Conservation (phyloP, 2,797 vertebrate genomes). For the Sarcoramphus papa region DNA sequence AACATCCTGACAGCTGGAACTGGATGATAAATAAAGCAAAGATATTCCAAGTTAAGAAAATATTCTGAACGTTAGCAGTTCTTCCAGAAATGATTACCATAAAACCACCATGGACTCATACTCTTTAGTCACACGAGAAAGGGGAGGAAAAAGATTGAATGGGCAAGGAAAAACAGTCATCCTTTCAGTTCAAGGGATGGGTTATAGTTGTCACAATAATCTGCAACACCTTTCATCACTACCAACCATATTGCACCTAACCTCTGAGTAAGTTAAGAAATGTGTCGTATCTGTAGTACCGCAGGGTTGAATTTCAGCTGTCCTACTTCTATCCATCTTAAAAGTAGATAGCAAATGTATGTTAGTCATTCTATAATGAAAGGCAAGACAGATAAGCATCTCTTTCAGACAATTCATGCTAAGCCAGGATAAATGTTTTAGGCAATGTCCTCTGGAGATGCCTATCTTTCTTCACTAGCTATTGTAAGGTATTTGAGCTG, state of each 20-base stretch:
- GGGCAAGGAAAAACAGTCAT: neutral
- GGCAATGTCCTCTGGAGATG: neutral
- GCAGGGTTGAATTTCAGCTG: neutral
- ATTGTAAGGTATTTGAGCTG: neutral
- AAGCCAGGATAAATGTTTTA: neutral
- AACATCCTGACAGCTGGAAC: neutral
- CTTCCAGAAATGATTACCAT: neutral
- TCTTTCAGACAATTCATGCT: neutral
- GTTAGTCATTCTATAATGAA: neutral
- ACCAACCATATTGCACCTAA: neutral
- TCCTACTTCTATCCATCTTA: neutral
- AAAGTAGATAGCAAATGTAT: neutral
- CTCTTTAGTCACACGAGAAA: neutral
- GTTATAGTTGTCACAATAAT: neutral
- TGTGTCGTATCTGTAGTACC: neutral
- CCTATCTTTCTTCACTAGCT: neutral
- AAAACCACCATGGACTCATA: neutral
- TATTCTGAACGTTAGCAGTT: neutral
- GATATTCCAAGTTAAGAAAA: slow-evolving; percentile 12
- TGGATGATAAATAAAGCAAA: slow-evolving; percentile 9
- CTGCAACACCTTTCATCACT: neutral
- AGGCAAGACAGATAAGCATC: neutral
- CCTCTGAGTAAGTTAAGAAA: neutral
- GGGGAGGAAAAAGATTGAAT: neutral
- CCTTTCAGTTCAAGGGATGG: neutral